These are phyloP conservation scores for Drosophila serrata DNA, from an alignment of 1,140 invertebrate species.

Conservation along the genomic window DNA sequence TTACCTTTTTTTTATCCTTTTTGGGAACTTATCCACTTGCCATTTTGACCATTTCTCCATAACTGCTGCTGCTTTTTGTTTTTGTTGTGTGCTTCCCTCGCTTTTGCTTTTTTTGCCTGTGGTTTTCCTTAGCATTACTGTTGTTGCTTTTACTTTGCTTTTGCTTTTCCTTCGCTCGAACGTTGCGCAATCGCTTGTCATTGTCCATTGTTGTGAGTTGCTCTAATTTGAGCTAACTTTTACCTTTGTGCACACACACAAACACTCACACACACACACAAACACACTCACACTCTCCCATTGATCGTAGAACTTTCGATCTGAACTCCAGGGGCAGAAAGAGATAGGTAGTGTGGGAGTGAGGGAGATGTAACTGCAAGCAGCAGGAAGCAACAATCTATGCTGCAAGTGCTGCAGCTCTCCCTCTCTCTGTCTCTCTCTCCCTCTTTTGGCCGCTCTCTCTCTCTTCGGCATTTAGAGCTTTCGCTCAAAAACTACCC, in stretches of 20 bases:
- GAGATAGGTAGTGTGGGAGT: neutral
- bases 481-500: slow-evolving; percentile 26
- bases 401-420: slow-evolving; percentile 44
- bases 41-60: slow-evolving; percentile 12
- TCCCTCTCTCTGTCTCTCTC: slow-evolving; percentile 1
- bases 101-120: slow-evolving; percentile 21
- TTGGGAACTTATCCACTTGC: neutral
- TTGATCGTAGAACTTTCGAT: slow-evolving; percentile 52
- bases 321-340: slow-evolving; percentile 17
- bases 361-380: slow-evolving; percentile 7
- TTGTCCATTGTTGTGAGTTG: slow-evolving; percentile 52
- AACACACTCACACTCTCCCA: neutral
- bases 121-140: slow-evolving; percentile 4
- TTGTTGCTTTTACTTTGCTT: slow-evolving; percentile 17
- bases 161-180: slow-evolving; percentile 25
- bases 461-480: slow-evolving; percentile 17
- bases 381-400: slow-evolving; percentile 50
- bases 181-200: slow-evolving; percentile 73
- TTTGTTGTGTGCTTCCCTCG: neutral
- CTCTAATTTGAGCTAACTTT: slow-evolving; percentile 73
- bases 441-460: slow-evolving; percentile 12
- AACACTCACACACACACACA: slow-evolving; percentile 14
- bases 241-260: slow-evolving; percentile 57
- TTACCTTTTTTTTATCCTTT: neutral
- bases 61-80: slow-evolving; percentile 1